Evolutionary conservation across 2,113 vertebrate species (phyloP), one percentile per base, ranked within the genome.

Genomic region (Dascyllus trimaculatus): DNA sequence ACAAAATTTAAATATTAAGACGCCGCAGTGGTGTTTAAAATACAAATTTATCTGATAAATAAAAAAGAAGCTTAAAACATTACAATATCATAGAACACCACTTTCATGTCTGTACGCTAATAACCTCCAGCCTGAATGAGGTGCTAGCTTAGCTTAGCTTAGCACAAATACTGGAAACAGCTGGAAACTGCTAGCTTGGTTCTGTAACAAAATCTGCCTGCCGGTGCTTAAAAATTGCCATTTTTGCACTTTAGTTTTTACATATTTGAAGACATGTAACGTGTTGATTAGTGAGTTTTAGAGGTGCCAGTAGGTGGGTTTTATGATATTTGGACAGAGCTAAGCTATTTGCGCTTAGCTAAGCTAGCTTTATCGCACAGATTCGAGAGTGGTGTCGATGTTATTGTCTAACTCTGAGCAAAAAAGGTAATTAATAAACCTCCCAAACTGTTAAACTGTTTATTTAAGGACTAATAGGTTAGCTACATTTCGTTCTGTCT

Each of bases 371-470:
- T 3, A 40, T 71, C 14, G 53, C 15, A 46, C 8, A 35, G 32
- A 7, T 35, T 18, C 1, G 14, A 46, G 22, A 29, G 29, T 1
- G 5, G 29, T 29, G 6, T 29, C 5, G 29, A 5, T 29, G 29
- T 29, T 29, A 5, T 29, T 4, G 6, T 29, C 29, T 29, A 29
- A 11, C 19, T 40, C 43, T 69, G 17, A 3, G 14, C n/a, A 72
- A 49, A 21, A 71, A 65, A 63, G 11, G 2, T 11, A 74, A 72
- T 48, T 45, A 60, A 59, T 35, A 32, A 18, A 11, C 7, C 5
- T 68, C 11, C 7, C 8, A 66, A 63, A 60, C 32, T 65, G 18
- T 68, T 43, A 64, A 70, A 60, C 38, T 35, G 21, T 14, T 11
- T 11, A 25, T 52, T 38, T 1, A 59, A 35, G 32, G 32, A 35